These are phyloP conservation scores for Myioborus melanocephalus DNA, from an alignment of 2,797 vertebrate genomes.

Conservation along the genomic window DNA sequence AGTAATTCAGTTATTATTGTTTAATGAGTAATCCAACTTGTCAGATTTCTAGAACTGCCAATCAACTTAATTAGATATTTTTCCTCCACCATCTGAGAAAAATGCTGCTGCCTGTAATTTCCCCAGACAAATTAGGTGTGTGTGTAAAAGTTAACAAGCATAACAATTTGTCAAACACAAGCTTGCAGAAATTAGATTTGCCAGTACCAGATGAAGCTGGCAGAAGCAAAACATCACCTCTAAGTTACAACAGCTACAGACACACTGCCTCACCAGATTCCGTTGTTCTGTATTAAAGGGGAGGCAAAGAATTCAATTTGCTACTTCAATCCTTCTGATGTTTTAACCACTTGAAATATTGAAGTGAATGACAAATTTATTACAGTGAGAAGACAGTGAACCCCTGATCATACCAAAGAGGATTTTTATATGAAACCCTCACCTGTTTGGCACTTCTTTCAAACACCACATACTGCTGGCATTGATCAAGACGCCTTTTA, in stretches of 20 bases:
- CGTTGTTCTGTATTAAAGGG: neutral
- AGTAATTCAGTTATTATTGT: neutral
- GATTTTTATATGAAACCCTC: neutral
- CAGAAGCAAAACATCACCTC: neutral
- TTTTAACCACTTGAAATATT: neutral
- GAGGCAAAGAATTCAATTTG: neutral
- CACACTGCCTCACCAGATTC: neutral
- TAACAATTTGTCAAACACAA: neutral
- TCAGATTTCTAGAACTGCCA: neutral
- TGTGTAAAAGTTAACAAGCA: neutral
- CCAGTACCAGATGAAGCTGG: neutral
- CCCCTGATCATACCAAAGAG: neutral
- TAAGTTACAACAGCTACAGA: neutral
- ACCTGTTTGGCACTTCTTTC: constrained; percentile 98
- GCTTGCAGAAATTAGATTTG: neutral
- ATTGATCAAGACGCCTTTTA: constrained; percentile 94
- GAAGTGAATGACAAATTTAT: neutral
- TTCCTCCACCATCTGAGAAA: neutral
- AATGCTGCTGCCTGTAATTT: neutral
- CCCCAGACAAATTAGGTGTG: neutral
- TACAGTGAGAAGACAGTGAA: neutral
- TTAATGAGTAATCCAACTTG: neutral
- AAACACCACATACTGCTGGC: constrained; percentile 96
- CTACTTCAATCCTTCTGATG: neutral
- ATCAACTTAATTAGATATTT: constrained; percentile 1